Evolutionary conservation across 1,140 invertebrate genomes (phyloP).

Genomic region (Temnothorax longispinosus): DNA sequence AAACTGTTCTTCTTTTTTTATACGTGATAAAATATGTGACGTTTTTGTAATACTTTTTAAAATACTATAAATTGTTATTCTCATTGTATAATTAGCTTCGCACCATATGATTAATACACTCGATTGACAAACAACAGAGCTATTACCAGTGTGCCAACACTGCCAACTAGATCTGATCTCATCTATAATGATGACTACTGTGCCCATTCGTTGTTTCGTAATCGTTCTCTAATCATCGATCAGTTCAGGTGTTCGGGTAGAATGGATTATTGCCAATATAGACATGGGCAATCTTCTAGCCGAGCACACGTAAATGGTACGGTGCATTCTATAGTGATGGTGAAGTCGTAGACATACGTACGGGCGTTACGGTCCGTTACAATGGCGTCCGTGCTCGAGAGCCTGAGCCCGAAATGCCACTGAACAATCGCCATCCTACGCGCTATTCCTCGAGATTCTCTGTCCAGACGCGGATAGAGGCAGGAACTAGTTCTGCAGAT

Average conservation of each 20-base stretch:
- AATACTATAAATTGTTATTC: neutral
- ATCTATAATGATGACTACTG: slow-evolving; percentile 47
- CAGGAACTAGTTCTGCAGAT: slow-evolving; percentile 70
- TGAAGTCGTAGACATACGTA: slow-evolving; percentile 35
- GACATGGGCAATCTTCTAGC: neutral
- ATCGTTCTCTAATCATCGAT: slow-evolving; percentile 33
- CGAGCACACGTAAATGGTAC: neutral
- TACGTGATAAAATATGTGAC: neutral
- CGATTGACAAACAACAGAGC: slow-evolving; percentile 11
- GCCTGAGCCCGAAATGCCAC: slow-evolving; percentile 55
- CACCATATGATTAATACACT: slow-evolving; percentile 3
- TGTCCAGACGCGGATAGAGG: slow-evolving; percentile 56
- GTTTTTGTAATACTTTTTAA: neutral
- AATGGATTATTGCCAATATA: slow-evolving; percentile 36
- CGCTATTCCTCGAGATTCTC: slow-evolving; percentile 67
- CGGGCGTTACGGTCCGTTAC: slow-evolving; percentile 68
- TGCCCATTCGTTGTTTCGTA: slow-evolving; percentile 5
- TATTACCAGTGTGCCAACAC: slow-evolving; percentile 12
- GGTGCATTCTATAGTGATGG: slow-evolving; percentile 54
- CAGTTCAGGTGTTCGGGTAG: slow-evolving; percentile 11
- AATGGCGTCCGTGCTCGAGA: slow-evolving; percentile 28
- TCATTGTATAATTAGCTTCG: neutral
- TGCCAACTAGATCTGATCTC: slow-evolving; percentile 27
- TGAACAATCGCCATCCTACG: slow-evolving; percentile 72
- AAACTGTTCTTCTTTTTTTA: neutral